Evolutionary conservation across 2,888 invertebrate genomes (phyloP).

Genomic region (Tineola bisselliella): DNA sequence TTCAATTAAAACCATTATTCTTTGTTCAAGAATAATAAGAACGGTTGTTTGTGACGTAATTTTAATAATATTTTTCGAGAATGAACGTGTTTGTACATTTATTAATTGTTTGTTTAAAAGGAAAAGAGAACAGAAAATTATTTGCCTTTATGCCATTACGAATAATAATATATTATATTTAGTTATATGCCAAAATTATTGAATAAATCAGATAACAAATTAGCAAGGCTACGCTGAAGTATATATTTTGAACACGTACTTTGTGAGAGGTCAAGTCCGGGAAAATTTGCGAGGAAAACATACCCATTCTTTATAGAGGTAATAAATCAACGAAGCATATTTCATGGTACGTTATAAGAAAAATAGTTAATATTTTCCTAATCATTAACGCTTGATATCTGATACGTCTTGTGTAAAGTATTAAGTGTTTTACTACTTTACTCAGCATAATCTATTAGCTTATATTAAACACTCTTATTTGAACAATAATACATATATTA

Average conservation of each 20-base stretch:
- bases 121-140: not conserved
- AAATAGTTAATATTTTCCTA: not conserved
- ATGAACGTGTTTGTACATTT: not conserved
- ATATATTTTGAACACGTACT: not conserved
- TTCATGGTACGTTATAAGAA: no score
- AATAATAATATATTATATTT: not conserved
- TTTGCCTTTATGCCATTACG: not conserved
- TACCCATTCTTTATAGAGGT: not conserved
- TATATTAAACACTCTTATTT: constrained; percentile 52
- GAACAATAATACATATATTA: constrained; percentile 28
- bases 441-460: constrained; percentile 39
- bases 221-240: not conserved
- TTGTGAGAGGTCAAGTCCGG: not conserved
- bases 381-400: not conserved
- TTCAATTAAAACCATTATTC: not conserved
- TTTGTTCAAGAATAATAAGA: not conserved
- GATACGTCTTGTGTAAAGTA: not conserved
- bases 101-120: not conserved
- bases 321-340: no score
- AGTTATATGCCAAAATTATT: not conserved
- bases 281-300: not conserved
- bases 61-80: not conserved
- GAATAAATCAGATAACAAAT: not conserved
- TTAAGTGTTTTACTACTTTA: constrained; percentile 18
- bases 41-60: not conserved